Percentiles rank a stretch among this genome's conserved stretches.
phyloP scores from a whole-genome alignment of 2,113 vertebrate genomes.

The Willisornis vidua region DNA sequence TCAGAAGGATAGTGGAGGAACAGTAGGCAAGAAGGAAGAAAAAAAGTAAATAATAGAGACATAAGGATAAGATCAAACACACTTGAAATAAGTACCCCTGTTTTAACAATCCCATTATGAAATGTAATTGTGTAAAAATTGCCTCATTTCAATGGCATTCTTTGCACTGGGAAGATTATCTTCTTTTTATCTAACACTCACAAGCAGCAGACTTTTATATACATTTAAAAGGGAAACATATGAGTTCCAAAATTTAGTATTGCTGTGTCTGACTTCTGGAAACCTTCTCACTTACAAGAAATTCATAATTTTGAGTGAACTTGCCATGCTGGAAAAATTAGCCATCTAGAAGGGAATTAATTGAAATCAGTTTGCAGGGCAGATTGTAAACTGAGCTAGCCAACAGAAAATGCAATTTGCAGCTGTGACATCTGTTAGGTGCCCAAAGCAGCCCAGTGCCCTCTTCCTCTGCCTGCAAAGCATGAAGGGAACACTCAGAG shows the following conservation, averaged over 20 bases:
- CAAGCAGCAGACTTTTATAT: background rate
- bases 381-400: background rate
- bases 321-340: background rate
- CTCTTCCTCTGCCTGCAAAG: background rate
- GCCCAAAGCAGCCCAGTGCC: background rate
- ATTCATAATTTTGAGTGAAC: background rate
- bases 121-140: background rate
- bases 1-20: background rate
- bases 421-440: background rate
- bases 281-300: background rate
- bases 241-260: background rate
- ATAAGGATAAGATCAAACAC: background rate
- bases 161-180: background rate
- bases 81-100: background rate
- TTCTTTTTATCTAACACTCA: background rate
- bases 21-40: background rate
- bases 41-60: background rate
- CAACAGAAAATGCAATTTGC: background rate
- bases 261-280: background rate
- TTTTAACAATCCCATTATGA: background rate
- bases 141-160: background rate
- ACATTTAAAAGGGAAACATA: background rate
- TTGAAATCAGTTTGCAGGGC: background rate
- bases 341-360: background rate
- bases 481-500: background rate